Evolutionary conservation across 2,888 invertebrate genomes (phyloP).

Genomic region (Incurvaria masculella): DNA sequence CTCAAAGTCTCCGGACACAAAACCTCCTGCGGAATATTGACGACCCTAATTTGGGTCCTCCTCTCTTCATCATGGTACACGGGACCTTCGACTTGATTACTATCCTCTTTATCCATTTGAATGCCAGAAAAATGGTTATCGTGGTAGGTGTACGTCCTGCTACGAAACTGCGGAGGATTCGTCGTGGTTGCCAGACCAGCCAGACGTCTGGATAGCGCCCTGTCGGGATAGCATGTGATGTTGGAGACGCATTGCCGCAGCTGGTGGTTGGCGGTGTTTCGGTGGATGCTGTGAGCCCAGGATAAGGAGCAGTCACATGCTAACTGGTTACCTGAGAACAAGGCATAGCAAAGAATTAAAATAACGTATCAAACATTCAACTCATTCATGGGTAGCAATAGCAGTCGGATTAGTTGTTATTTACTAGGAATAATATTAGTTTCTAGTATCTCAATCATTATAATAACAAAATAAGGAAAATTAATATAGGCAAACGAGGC

Average conservation of each 20-base stretch:
- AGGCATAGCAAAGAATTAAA: too few species aligned
- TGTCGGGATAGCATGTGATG: not conserved
- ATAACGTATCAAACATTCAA: too few species aligned
- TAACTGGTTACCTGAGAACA: not conserved
- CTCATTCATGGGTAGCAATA: too few species aligned
- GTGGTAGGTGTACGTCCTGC: not conserved
- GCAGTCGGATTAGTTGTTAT: too few species aligned
- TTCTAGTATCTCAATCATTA: too few species aligned
- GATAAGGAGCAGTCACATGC: not conserved
- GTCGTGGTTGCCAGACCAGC: not conserved
- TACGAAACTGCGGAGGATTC: not conserved
- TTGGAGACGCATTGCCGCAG: not conserved
- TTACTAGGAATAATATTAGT: too few species aligned
- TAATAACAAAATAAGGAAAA: too few species aligned
- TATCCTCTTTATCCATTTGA: not conserved
- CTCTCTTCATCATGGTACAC: not conserved
- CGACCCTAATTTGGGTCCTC: too few species aligned
- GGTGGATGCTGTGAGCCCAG: not conserved
- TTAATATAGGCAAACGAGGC: too few species aligned
- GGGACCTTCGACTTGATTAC: not conserved
- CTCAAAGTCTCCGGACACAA: not conserved
- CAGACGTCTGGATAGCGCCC: not conserved
- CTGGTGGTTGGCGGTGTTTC: not conserved
- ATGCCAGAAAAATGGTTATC: not conserved
- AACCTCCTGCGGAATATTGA: too few species aligned